Evolutionary conservation across 2,113 vertebrate genomes (phyloP).

Genomic region (Saguinus imperator): DNA sequence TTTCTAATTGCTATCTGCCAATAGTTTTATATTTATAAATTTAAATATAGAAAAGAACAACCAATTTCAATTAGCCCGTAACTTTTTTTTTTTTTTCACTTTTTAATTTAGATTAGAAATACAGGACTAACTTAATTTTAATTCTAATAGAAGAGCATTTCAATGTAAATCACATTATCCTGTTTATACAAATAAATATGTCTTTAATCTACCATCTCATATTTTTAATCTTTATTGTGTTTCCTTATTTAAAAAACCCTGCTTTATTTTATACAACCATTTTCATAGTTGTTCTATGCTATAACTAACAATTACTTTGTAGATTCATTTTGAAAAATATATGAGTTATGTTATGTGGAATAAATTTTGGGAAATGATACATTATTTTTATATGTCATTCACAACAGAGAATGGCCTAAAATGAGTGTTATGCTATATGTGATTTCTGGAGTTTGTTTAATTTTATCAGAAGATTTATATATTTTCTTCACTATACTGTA

Average conservation of each 20-base stretch:
- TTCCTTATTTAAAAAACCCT: background rate
- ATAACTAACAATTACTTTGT: background rate
- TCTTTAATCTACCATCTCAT: background rate
- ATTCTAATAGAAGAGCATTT: background rate
- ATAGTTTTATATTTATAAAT: background rate
- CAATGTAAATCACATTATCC: background rate
- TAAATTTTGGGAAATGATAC: background rate
- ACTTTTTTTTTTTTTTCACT: background rate
- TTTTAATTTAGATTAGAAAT: background rate
- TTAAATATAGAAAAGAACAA: background rate
- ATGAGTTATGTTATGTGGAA: background rate
- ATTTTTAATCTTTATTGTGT: background rate
- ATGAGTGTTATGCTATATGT: background rate
- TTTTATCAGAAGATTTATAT: background rate
- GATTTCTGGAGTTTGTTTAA: background rate
- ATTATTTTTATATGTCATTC: slow-evolving; percentile 6
- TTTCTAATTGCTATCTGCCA: background rate
- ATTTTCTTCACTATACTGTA: background rate
- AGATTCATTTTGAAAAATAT: background rate
- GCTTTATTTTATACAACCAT: background rate
- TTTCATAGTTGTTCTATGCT: background rate
- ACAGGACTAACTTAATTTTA: background rate
- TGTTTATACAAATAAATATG: background rate
- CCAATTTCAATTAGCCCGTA: background rate
- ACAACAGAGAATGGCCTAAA: background rate